Evolutionary conservation across 2,113 vertebrate genomes (phyloP).

Genomic region (Indri indri): DNA sequence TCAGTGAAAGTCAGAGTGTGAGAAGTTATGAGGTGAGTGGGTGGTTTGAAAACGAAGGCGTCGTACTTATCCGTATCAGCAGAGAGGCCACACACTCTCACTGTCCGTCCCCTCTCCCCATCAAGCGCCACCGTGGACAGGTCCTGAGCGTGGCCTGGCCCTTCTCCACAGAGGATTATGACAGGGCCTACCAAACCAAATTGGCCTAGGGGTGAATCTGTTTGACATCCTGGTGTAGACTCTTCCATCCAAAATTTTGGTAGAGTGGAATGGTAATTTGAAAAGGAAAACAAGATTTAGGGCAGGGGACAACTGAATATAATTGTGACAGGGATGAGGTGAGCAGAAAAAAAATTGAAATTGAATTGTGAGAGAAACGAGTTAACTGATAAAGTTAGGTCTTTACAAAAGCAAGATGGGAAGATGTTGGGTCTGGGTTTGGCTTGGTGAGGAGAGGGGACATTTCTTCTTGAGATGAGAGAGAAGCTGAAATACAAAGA

Average conservation of each 20-base stretch:
- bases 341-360: neutral
- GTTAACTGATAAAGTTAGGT: neutral
- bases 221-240: neutral
- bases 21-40: neutral
- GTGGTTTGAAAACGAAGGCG: neutral
- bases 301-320: neutral
- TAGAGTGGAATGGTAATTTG: neutral
- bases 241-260: neutral
- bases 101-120: fast-evolving
- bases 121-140: neutral
- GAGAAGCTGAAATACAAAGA: neutral
- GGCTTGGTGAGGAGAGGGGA: neutral
- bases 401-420: neutral
- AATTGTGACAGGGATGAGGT: neutral
- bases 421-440: neutral
- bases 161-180: neutral
- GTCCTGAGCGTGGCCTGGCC: neutral
- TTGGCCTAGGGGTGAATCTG: neutral
- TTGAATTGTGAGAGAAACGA: neutral
- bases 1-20: neutral
- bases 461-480: neutral
- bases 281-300: neutral
- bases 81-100: neutral
- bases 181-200: neutral
- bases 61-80: fast-evolving